phyloP scores from a whole-genome alignment of 2,113 vertebrate species.

The Notarius lentiginosus region DNA sequence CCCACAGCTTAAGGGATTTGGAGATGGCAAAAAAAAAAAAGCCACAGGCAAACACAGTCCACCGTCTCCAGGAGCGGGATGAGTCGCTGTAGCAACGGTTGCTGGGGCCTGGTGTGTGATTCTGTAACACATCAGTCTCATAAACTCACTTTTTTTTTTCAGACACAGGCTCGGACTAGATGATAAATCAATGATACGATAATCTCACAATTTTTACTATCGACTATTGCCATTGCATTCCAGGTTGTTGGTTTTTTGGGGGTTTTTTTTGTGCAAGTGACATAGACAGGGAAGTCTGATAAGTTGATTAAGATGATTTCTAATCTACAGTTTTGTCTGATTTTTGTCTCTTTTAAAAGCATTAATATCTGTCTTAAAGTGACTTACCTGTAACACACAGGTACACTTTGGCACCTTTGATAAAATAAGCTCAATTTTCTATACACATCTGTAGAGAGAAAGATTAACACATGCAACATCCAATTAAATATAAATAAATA shows the following conservation, averaged over 20 bases:
- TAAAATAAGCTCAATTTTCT: too few species aligned
- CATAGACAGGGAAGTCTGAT: not conserved
- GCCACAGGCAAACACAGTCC: conserved; percentile 44
- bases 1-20: conserved; percentile 57
- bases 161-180: not conserved
- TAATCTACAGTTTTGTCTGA: not conserved
- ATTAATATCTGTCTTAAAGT: too few species aligned
- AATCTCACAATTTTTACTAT: not conserved
- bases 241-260: not conserved
- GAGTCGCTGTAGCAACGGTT: conserved; percentile 41
- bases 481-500: not conserved
- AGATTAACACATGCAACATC: not conserved
- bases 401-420: too few species aligned
- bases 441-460: not conserved
- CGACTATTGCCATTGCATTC: not conserved
- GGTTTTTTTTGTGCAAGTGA: not conserved
- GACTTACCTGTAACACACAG: too few species aligned
- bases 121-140: not conserved
- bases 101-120: conserved; percentile 3
- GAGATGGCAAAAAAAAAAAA: conserved; percentile 32
- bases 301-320: not conserved
- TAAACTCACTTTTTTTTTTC: not conserved
- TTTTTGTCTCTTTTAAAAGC: too few species aligned
- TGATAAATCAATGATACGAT: not conserved
- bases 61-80: conserved; percentile 32